phyloP scores from a whole-genome alignment of 2,888 invertebrate species.

The Nephrotoma flavescens region DNA sequence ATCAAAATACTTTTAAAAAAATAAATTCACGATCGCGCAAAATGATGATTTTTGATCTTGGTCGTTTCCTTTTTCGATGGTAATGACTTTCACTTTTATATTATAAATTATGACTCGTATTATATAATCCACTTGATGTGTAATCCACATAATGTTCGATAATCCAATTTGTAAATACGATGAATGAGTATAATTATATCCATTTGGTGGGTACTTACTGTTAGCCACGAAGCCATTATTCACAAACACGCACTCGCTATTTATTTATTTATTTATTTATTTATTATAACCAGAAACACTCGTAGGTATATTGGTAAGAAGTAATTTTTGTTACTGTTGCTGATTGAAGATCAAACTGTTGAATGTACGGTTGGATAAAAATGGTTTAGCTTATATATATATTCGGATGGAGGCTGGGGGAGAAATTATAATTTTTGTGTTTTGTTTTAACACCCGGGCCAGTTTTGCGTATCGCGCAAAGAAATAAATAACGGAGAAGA shows the following conservation, averaged over 20 bases:
- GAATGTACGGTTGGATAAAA: neutral
- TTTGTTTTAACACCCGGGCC: constrained; percentile 1
- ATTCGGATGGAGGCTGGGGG: neutral
- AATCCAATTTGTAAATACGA: neutral
- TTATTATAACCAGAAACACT: neutral
- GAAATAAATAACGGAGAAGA: neutral
- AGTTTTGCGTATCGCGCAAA: neutral
- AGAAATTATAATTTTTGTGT: neutral
- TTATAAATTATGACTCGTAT: neutral
- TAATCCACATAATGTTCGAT: neutral
- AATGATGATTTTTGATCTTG: neutral
- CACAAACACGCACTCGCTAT: neutral
- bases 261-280: neutral
- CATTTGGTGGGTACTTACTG: neutral
- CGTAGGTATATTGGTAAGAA: neutral
- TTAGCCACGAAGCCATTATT: constrained; percentile 5
- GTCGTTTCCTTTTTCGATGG: neutral
- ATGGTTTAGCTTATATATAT: neutral
- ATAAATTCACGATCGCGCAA: neutral
- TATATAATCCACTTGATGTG: neutral
- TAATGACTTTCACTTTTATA: neutral
- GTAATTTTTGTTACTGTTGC: neutral
- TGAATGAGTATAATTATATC: neutral
- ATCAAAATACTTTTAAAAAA: neutral
- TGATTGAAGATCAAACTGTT: neutral